phyloP scores from a whole-genome alignment of 2,113 vertebrate species.

The Psephotus haematonotus region DNA sequence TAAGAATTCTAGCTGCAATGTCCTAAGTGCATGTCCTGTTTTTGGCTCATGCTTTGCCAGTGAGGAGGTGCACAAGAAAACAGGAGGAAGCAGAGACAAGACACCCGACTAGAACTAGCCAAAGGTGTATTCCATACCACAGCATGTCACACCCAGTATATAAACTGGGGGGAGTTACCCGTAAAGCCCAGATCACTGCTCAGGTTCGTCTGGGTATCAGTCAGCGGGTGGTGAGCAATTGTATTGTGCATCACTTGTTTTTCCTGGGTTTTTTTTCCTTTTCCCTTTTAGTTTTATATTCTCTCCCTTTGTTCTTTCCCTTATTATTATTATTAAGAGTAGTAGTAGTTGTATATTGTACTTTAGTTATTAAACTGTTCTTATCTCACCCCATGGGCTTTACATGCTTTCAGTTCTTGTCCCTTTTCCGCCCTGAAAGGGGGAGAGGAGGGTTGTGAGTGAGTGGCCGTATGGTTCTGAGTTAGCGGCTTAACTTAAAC shows the following conservation, averaged over 20 bases:
- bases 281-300: background rate
- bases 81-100: background rate
- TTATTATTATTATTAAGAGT: background rate
- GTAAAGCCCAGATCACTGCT: background rate
- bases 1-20: background rate
- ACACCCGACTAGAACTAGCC: background rate
- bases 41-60: background rate
- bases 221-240: fast-evolving
- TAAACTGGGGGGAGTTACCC: background rate
- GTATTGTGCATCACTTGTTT: background rate
- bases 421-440: background rate
- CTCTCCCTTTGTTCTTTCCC: background rate
- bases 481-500: background rate
- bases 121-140: background rate
- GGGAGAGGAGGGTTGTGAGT: background rate
- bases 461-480: background rate
- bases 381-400: background rate
- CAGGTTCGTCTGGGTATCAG: background rate
- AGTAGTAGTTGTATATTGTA: background rate
- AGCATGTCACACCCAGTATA: background rate
- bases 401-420: background rate
- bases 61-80: background rate
- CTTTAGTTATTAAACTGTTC: background rate
- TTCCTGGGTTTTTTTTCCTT: background rate
- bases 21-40: background rate